phyloP scores from a whole-genome alignment of 2,888 invertebrate species.

The Stenotaenia linearis region DNA sequence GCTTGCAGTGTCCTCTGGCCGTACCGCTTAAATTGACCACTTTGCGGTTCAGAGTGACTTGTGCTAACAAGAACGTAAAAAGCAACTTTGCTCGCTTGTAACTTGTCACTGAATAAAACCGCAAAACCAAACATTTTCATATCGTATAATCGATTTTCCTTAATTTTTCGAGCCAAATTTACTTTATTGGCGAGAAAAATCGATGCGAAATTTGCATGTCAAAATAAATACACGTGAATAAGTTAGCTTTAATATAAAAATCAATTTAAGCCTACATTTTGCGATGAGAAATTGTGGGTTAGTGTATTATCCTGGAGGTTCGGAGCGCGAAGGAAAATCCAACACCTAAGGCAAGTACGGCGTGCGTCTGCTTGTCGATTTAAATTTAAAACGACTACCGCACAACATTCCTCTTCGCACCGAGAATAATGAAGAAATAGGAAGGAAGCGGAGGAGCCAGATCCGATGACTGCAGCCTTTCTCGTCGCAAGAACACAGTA shows the following conservation, averaged over 20 bases:
- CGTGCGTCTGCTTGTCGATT: not conserved
- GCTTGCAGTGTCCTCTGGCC: not conserved
- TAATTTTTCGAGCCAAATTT: not conserved
- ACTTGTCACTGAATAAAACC: not conserved
- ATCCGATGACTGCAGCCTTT: conserved; percentile 15
- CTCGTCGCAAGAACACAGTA: conserved; percentile 4
- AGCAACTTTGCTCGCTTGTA: not conserved
- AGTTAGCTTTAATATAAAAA: not conserved
- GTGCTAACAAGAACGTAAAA: not conserved
- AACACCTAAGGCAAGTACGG: conserved; percentile 12
- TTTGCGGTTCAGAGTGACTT: not conserved
- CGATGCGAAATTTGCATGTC: not conserved
- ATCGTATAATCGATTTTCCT: not conserved
- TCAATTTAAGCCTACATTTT: not conserved
- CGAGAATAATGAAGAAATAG: conserved; percentile 26
- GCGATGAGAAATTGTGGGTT: not conserved
- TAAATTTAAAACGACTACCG: conserved; percentile 23
- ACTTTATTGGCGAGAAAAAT: not conserved
- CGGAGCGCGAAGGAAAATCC: not conserved
- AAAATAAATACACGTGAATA: not conserved
- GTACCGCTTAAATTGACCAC: not conserved
- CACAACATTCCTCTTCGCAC: conserved; percentile 10
- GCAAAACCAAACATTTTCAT: not conserved
- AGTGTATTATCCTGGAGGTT: not conserved
- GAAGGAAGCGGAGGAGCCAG: conserved; percentile 14